phyloP scores from a whole-genome alignment of 2,888 invertebrate species.

The Stenotaenia linearis region DNA sequence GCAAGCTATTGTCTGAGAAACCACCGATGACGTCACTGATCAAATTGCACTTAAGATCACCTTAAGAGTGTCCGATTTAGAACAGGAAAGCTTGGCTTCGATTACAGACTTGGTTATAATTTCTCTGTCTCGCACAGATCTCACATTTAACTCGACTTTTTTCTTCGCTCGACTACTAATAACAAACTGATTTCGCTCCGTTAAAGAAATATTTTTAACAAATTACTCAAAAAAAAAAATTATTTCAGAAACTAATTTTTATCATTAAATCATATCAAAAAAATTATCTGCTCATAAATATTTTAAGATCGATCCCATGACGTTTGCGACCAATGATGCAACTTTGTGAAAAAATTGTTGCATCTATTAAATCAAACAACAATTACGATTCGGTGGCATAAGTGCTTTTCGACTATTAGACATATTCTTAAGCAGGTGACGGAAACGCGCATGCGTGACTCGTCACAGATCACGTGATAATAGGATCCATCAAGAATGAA shows the following conservation, averaged over 20 bases:
- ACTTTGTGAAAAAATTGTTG: too few species aligned
- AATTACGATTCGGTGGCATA: neutral
- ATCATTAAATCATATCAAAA: neutral
- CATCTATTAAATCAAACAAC: neutral
- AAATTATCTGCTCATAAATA: neutral
- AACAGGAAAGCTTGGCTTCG: constrained; percentile 2
- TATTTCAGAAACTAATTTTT: neutral
- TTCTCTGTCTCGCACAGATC: neutral
- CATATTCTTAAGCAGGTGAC: constrained; percentile 24
- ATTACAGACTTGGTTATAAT: constrained; percentile 15
- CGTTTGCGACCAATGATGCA: neutral
- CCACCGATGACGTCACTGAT: constrained; percentile 17
- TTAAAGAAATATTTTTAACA: neutral
- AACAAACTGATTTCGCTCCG: neutral
- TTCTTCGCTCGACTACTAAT: neutral
- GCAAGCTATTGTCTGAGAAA: constrained; percentile 24
- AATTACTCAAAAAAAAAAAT: neutral
- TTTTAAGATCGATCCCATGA: neutral
- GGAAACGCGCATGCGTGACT: constrained; percentile 14
- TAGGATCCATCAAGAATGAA: neutral
- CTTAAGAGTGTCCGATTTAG: constrained; percentile 21
- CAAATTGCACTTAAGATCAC: constrained; percentile 17
- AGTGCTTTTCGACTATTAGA: neutral
- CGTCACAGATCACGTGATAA: constrained; percentile 23
- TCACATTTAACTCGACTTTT: too few species aligned